These are phyloP conservation scores for Catharus ustulatus DNA, from an alignment of 2,797 vertebrate species.

Conservation along the genomic window DNA sequence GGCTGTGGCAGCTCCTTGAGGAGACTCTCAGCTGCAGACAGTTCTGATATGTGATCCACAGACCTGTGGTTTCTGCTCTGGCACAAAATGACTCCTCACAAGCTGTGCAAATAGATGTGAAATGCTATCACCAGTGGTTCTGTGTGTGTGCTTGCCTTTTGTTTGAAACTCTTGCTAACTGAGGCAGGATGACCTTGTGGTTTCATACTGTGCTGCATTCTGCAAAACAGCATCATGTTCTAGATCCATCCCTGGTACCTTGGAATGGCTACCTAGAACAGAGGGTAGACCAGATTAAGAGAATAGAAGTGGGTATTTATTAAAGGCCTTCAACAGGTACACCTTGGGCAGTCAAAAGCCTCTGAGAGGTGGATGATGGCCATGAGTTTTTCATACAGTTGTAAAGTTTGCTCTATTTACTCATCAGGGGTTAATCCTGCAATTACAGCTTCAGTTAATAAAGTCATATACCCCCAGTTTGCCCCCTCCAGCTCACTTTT, in stretches of 20 bases:
- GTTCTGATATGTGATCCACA: background rate
- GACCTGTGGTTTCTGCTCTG: slow-evolving; percentile 20
- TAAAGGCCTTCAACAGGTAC: too few species aligned
- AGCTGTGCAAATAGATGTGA: slow-evolving; percentile 29
- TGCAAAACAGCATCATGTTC: background rate
- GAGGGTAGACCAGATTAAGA: too few species aligned
- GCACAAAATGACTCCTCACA: background rate
- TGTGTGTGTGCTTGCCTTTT: background rate
- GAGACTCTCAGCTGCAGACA: background rate
- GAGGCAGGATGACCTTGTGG: rapidly evolving
- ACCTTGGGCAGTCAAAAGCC: too few species aligned
- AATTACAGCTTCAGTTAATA: too few species aligned
- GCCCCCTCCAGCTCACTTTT: too few species aligned
- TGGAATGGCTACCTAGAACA: too few species aligned
- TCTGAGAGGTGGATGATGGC: too few species aligned
- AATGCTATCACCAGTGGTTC: background rate
- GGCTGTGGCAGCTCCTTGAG: background rate
- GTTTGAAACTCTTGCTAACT: background rate
- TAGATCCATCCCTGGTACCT: background rate
- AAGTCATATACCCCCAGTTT: too few species aligned
- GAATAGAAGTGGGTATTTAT: too few species aligned
- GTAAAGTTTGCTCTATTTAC: too few species aligned
- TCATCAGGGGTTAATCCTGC: too few species aligned
- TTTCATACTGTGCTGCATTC: background rate
- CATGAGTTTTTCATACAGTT: too few species aligned